Base-by-base conservation (phyloP, 2,113 vertebrate species). In the Phaetusa simplex region DNA sequence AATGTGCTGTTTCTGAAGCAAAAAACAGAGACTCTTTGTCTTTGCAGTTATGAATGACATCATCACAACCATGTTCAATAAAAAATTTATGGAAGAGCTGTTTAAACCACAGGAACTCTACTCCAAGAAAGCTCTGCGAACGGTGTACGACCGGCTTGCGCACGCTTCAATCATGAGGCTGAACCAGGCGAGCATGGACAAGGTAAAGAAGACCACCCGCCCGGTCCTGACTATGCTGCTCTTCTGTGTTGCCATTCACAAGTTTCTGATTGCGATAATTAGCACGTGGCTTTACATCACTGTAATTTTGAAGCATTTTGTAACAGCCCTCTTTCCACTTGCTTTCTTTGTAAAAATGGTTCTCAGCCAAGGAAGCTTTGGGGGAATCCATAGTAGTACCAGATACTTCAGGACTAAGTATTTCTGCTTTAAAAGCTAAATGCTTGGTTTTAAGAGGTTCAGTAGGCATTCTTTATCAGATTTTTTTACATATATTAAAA, bases 181-280 rank as follows among this genome's bases (percentile, higher is more conserved):
- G 67, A 99, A 99, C 97, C 99, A 99, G 96, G 99, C 99, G 38
- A 99, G 99, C 97, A 99, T 99, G 99, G 99, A 99, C 96, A 99
- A 99, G 99, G 99, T 99, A 96, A 84, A 47, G 7, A 7, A 6
- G 5, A 2, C 14, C 58, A 18, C 64, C 95, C 23, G 29, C 55
- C 82, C 52, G 1, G 15, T 21, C 29, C 88, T 40, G 45, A 4
- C 64, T 14, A 3, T 3, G 43, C 85, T 64, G 36, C 4, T 1
- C 53, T 36, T 22, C 90, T 4, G 3, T 38, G 47, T 45, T 61
- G 9, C 40, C 4, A 0, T 4, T 32, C 65, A 4, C 6, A 4
- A 32, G 38, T 5, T 53, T 9, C 34, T 49, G 13, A 6, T 5
- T 11, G 34, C 1, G 1, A 4, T 26, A n/a, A 42, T 47, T 21